phyloP scores from a whole-genome alignment of 2,888 invertebrate genomes.

The Stenchaetothrips biformis region DNA sequence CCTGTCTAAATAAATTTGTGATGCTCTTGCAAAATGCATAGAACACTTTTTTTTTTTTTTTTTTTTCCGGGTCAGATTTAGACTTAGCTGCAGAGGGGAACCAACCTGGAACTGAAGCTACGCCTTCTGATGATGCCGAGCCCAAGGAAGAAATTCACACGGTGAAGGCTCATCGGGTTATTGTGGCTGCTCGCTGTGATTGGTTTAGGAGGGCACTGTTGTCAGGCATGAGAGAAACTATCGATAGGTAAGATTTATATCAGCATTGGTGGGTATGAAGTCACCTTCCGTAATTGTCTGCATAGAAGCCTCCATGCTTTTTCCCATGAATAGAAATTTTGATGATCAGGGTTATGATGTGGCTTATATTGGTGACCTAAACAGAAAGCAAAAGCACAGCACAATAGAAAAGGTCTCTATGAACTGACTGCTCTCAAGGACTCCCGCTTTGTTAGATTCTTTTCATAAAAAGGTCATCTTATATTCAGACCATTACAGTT shows the following conservation, averaged over 20 bases:
- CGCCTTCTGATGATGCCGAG: constrained; percentile 31
- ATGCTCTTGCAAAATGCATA: constrained; percentile 27
- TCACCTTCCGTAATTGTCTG: too few relatives aligned
- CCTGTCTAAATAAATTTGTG: constrained; percentile 25
- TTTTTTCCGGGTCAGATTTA: constrained; percentile 27
- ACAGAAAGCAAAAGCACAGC: too few relatives aligned
- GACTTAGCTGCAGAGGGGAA: constrained; percentile 27
- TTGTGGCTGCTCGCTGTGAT: constrained; percentile 62
- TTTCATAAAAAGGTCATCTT: too few relatives aligned
- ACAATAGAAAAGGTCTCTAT: too few relatives aligned
- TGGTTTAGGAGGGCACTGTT: constrained; percentile 64
- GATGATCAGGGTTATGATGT: too few relatives aligned
- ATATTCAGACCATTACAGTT: neutral
- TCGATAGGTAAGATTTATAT: constrained; percentile 53
- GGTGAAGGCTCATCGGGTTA: constrained; percentile 58
- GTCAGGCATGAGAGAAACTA: constrained; percentile 66
- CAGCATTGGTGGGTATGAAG: too few relatives aligned
- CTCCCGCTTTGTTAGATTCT: too few relatives aligned
- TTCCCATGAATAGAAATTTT: too few relatives aligned
- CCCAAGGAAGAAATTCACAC: constrained; percentile 43
- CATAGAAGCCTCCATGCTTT: too few relatives aligned
- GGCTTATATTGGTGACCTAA: too few relatives aligned
- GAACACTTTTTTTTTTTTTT: constrained; percentile 20
- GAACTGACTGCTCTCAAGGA: too few relatives aligned
- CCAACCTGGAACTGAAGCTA: constrained; percentile 33